Evolutionary conservation across 2,113 vertebrate genomes (phyloP), one percentile per base, ranked within the genome.

Genomic region (Aphelocoma coerulescens): DNA sequence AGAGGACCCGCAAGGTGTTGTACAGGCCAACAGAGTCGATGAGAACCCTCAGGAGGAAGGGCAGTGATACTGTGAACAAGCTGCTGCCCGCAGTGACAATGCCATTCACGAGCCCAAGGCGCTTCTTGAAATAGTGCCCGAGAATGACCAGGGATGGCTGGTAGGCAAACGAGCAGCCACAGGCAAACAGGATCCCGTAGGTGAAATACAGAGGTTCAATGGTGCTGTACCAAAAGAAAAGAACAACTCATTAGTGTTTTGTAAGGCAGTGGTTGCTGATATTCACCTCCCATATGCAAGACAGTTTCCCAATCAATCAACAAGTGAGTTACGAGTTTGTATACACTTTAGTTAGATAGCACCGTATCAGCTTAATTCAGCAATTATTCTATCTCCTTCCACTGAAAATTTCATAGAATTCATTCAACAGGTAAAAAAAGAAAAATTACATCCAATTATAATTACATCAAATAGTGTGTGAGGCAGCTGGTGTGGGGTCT

Each of bases 71-170:
- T 1, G 99, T 99, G 98, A 99, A 99, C 67, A 99, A 28, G 65
- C 99, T 99, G 98, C 99, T 99, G 96, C 99, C 99, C 0, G 99
- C 99, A 0, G 99, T 99, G 97, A 99, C 99, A 1, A 99, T 98
- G 95, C 99, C 99, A 10, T 99, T 99, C 58, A 99, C 99, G 17
- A 99, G 97, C 2, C 99, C 99, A 9, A 99, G 98, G 24, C 99
- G 99, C 86, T 98, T 99, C 98, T 99, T 99, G 97, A 99, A 99
- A 77, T 99, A 99, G 94, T 99, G 99, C 73, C 99, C 99, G 10
- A 99, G 97, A 78, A 99, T 99, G 84, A 99, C 99, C 95, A 99
- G 92, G 43, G 99, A 99, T 2, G 99, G 99, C 97, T 99, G 99
- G 97, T 99, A 99, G 1, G 99, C 98, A 68, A 99, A 99, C 2